A percentile compares a stretch with the other conserved stretches of the same genome.
These are phyloP conservation scores for Xanthorhoe designata DNA, from an alignment of 2,888 invertebrate species.

Conservation along the genomic window DNA sequence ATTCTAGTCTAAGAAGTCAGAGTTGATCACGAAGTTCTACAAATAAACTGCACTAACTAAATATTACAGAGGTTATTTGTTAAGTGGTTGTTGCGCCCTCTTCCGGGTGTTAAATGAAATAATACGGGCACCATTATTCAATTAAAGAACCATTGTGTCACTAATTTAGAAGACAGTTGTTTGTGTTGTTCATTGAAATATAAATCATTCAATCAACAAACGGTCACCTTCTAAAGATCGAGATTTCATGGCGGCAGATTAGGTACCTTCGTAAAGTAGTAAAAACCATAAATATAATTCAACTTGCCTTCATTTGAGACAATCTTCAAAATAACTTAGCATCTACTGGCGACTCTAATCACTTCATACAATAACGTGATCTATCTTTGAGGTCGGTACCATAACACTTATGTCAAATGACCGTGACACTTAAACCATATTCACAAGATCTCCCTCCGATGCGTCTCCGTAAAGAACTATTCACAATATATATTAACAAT, in stretches of 20 bases:
- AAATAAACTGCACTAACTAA: neutral
- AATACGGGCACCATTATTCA: slow-evolving; percentile 48
- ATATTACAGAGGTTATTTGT: neutral
- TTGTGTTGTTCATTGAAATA: slow-evolving; percentile 1
- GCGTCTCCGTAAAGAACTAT: slow-evolving; percentile 51
- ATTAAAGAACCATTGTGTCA: slow-evolving; percentile 42
- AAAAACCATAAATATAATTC: no score
- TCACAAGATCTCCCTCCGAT: slow-evolving; percentile 35
- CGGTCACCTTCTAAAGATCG: neutral
- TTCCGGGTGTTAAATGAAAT: slow-evolving; percentile 39
- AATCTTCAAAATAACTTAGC: neutral
- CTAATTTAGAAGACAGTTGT: slow-evolving; percentile 23
- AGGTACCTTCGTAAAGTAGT: no score
- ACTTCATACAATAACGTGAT: neutral
- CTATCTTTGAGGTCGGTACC: neutral
- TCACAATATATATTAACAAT: slow-evolving; percentile 52
- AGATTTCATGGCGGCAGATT: neutral
- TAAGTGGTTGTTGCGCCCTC: slow-evolving; percentile 37
- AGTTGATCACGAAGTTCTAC: no score
- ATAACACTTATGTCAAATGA: neutral
- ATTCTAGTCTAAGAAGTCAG: no score
- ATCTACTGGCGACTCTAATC: neutral
- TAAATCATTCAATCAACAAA: slow-evolving; percentile 32
- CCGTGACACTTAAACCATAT: neutral
- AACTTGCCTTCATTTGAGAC: no score